Conservation (phyloP, 2,113 vertebrate genomes). For the Craseonycteris thonglongyai region DNA sequence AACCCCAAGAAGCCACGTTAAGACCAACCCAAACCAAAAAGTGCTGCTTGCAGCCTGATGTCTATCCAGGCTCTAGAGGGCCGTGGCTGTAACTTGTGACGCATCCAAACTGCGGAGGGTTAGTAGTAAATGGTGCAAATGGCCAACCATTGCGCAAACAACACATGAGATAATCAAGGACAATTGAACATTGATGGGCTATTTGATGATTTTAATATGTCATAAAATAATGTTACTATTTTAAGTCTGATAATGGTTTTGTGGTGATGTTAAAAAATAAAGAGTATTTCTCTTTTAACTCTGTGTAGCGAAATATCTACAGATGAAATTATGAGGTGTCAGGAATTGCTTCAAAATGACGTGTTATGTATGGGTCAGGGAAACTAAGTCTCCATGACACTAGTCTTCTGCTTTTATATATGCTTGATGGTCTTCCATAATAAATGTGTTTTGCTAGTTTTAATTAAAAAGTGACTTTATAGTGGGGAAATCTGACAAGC, state of each 20-base stretch:
- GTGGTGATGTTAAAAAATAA: not conserved
- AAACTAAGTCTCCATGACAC: not conserved
- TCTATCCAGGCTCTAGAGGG: too few species aligned
- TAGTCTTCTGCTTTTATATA: not conserved
- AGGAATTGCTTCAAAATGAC: not conserved
- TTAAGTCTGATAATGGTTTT: not conserved
- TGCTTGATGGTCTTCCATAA: not conserved
- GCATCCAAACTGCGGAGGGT: accelerated
- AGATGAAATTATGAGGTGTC: not conserved
- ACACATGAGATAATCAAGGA: accelerated
- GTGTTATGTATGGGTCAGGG: not conserved
- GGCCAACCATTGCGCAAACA: not conserved
- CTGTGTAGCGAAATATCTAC: not conserved
- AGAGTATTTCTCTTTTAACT: not conserved
- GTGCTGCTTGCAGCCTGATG: not conserved
- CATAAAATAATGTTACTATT: not conserved
- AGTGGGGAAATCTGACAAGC: not conserved
- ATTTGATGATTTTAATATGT: not conserved
- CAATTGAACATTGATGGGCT: too few species aligned
- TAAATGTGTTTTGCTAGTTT: not conserved
- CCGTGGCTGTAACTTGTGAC: accelerated
- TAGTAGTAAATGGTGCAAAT: not conserved
- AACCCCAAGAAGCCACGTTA: not conserved
- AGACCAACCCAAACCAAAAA: not conserved
- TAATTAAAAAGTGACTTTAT: not conserved